Evolutionary conservation across 2,797 vertebrate genomes (phyloP).

Genomic region (Anguilla marmorata): DNA sequence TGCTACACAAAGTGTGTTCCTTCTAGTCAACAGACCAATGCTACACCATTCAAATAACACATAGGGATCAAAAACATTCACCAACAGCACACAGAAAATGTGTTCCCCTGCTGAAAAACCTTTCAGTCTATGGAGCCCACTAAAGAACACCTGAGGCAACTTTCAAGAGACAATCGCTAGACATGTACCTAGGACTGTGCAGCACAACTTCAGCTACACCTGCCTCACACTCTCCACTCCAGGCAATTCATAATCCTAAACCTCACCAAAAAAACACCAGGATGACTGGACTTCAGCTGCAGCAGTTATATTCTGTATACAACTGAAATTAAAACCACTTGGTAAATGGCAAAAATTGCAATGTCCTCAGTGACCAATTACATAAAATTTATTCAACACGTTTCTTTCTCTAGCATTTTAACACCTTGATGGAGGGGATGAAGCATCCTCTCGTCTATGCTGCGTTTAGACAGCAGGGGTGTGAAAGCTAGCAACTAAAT

Average conservation of each 20-base stretch:
- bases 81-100: background rate
- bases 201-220: background rate
- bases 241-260: background rate
- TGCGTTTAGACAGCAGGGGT: background rate
- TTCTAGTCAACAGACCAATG: background rate
- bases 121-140: background rate
- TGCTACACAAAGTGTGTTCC: background rate
- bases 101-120: background rate
- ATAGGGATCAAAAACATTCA: background rate
- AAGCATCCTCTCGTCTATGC: too few relatives aligned
- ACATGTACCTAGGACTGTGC: background rate
- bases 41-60: background rate
- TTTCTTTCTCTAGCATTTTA: background rate
- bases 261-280: background rate
- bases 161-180: background rate
- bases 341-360: background rate
- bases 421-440: background rate
- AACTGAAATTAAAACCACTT: constrained; percentile 12
- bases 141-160: background rate
- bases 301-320: background rate
- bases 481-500: background rate
- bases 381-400: background rate
- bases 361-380: background rate
- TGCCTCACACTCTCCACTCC: too few relatives aligned
- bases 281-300: background rate